phyloP scores from a whole-genome alignment of 2,113 vertebrate species.

The Dicaeum eximium region DNA sequence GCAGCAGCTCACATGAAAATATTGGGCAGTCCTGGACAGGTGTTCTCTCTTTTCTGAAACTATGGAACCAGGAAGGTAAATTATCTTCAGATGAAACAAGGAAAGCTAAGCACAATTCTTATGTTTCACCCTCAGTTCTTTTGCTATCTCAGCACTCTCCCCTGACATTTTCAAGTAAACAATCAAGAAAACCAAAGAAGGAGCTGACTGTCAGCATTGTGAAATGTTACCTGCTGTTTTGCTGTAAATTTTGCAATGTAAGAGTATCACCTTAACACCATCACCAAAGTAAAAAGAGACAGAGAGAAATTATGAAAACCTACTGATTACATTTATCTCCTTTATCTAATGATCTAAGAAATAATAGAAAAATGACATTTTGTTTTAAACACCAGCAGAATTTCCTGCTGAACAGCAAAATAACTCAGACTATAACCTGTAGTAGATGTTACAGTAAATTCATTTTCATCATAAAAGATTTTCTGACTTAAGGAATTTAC shows the following conservation, averaged over 20 bases:
- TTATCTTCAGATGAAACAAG: not conserved
- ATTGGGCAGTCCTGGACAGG: not conserved
- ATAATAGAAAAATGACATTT: not conserved
- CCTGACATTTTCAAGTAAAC: not conserved
- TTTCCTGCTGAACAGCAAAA: not conserved
- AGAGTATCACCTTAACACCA: not conserved
- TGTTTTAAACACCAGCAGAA: not conserved
- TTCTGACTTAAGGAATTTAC: not conserved
- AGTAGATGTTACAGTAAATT: not conserved
- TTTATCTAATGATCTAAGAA: not conserved
- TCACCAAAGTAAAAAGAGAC: not conserved
- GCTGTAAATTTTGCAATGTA: not conserved
- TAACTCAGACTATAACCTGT: not conserved
- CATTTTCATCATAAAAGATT: not conserved
- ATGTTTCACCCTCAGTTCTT: not conserved
- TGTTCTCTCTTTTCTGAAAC: not conserved
- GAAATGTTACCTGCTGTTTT: not conserved
- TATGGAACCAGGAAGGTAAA: not conserved
- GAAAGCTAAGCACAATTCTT: not conserved
- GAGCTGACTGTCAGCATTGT: not conserved
- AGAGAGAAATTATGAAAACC: not conserved
- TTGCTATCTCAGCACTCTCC: not conserved
- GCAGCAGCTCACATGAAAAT: not conserved
- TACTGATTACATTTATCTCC: not conserved
- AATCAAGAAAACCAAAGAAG: not conserved